Evolutionary conservation across 2,113 vertebrate species (phyloP).

Genomic region (Catharus fuscescens): DNA sequence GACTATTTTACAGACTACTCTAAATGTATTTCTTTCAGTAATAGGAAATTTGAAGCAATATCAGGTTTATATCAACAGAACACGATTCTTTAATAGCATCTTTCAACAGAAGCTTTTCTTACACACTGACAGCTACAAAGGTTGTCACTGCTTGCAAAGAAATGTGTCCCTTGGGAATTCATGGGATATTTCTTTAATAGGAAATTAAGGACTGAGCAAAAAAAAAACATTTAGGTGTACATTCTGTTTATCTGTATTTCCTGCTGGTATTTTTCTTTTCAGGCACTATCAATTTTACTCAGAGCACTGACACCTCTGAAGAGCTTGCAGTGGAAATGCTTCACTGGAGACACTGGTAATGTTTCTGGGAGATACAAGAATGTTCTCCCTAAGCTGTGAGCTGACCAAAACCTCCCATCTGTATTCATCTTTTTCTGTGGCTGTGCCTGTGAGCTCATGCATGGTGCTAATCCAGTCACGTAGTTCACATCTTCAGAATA

Average conservation of each 20-base stretch:
- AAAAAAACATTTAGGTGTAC: not conserved
- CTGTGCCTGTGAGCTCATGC: not conserved
- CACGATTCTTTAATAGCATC: not conserved
- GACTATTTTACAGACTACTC: conserved; percentile 2
- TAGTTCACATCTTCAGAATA: not conserved
- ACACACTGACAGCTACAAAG: not conserved
- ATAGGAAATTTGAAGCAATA: not conserved
- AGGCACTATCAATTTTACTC: not conserved
- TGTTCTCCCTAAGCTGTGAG: not conserved
- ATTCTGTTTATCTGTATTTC: not conserved
- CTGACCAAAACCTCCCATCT: not conserved
- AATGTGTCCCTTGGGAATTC: accelerated
- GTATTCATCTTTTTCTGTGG: not conserved
- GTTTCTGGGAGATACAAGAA: not conserved
- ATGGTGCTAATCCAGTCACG: not conserved
- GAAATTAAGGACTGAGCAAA: not conserved
- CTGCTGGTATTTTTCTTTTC: conserved; percentile 4
- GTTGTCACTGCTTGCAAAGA: not conserved
- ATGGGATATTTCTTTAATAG: not conserved
- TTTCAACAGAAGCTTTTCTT: not conserved
- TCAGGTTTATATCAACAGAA: not conserved
- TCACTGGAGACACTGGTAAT: not conserved
- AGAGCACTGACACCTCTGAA: not conserved
- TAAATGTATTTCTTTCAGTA: not conserved
- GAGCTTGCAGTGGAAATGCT: not conserved